Conservation (phyloP, 2,797 vertebrate genomes). For the Malurus leucopterus region DNA sequence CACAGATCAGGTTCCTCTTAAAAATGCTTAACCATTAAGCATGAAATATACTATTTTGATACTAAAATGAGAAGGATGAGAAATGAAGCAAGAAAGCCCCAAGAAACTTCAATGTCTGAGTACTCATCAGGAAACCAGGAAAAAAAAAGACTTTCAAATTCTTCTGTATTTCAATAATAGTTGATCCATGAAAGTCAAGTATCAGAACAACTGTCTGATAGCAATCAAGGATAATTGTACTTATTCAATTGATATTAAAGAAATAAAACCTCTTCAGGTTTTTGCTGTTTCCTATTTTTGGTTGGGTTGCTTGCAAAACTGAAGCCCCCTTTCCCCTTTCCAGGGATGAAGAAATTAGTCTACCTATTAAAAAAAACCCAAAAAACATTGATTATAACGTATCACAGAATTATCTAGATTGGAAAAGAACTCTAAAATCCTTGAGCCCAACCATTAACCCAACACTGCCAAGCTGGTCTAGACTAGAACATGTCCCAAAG, state of each 20-base stretch:
- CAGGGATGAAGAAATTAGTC: not conserved
- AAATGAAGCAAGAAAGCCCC: not conserved
- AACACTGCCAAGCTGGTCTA: not conserved
- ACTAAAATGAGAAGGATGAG: not conserved
- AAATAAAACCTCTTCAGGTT: not conserved
- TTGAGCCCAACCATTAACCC: not conserved
- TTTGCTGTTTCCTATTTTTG: not conserved
- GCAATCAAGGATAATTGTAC: not conserved
- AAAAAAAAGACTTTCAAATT: not conserved
- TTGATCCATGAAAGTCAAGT: not conserved
- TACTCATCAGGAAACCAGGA: not conserved
- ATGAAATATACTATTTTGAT: not conserved
- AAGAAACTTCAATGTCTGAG: not conserved
- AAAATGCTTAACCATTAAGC: not conserved
- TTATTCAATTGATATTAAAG: not conserved
- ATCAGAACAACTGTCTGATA: not conserved
- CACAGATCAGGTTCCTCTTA: not conserved
- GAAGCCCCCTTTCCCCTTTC: not conserved
- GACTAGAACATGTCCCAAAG: not conserved
- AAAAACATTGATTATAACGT: not conserved
- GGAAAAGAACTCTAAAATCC: not conserved
- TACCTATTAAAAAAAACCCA: not conserved
- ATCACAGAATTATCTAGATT: not conserved
- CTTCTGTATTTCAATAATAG: not conserved
- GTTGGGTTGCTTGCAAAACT: not conserved